phyloP scores from a whole-genome alignment of 2,888 invertebrate genomes.

The Halocaridina rubra region DNA sequence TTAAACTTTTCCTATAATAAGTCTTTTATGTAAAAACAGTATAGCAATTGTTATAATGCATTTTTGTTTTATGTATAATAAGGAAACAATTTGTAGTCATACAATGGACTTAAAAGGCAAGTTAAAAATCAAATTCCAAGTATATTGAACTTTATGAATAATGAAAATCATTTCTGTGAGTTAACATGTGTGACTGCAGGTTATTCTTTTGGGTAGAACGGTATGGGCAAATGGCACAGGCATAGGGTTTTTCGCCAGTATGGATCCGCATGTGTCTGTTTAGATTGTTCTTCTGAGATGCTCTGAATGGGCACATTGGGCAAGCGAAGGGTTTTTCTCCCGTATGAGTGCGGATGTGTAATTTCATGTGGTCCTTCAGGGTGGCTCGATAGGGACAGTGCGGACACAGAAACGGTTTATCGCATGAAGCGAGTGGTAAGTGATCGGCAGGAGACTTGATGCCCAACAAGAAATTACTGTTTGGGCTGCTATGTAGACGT shows the following conservation, averaged over 20 bases:
- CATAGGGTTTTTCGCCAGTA: conserved; percentile 19
- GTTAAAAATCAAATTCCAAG: too few species aligned
- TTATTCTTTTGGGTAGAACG: neutral
- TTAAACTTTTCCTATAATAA: too few species aligned
- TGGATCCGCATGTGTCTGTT: conserved; percentile 5
- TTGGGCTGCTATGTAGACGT: too few species aligned
- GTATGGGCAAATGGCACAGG: neutral
- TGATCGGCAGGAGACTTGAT: too few species aligned
- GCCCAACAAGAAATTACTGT: too few species aligned
- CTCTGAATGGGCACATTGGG: conserved; percentile 36
- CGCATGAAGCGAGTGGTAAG: too few species aligned
- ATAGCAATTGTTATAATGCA: too few species aligned
- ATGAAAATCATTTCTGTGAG: neutral
- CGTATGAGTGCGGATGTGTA: conserved; percentile 36
- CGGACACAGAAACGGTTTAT: too few species aligned
- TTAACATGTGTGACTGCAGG: neutral
- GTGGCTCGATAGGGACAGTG: neutral
- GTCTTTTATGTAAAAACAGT: too few species aligned
- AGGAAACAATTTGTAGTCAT: too few species aligned
- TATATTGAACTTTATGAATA: neutral
- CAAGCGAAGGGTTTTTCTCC: conserved; percentile 36
- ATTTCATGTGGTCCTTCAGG: neutral
- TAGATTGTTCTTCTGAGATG: conserved; percentile 19
- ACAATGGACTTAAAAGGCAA: too few species aligned
- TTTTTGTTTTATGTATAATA: too few species aligned